These are phyloP conservation scores for Sinodicranocentrus sp. DNA, from an alignment of 2,888 invertebrate genomes.

Conservation along the genomic window DNA sequence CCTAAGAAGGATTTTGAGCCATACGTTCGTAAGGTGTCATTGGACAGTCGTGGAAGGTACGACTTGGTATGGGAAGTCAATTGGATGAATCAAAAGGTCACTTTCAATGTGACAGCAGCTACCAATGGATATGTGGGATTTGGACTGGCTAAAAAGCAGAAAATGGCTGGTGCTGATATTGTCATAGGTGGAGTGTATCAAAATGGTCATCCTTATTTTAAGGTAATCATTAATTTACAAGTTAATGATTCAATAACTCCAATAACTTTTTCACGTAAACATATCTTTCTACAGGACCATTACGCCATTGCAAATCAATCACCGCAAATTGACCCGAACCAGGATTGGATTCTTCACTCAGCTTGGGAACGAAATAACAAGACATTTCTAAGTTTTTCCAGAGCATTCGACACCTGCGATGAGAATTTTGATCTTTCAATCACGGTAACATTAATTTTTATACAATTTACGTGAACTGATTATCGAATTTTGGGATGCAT, in stretches of 20 bases:
- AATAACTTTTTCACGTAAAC: too few species aligned
- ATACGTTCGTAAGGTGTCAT: not conserved
- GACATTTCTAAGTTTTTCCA: constrained; percentile 45
- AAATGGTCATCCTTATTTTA: constrained; percentile 34
- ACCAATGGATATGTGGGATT: constrained; percentile 36
- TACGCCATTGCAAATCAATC: constrained; percentile 31
- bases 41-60: constrained; percentile 36
- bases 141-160: constrained; percentile 19
- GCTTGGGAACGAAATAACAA: constrained; percentile 8
- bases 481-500: too few species aligned
- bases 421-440: constrained; percentile 34
- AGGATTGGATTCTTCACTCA: constrained; percentile 32
- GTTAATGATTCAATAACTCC: too few species aligned
- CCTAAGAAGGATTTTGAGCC: too few species aligned
- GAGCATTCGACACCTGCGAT: constrained; percentile 50
- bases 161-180: constrained; percentile 37
- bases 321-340: constrained; percentile 24
- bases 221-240: not conserved
- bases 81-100: not conserved
- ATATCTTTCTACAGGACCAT: too few species aligned
- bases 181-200: constrained; percentile 33
- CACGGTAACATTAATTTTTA: constrained; percentile 20
- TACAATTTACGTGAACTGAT: not conserved
- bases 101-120: constrained; percentile 34
- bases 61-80: constrained; percentile 35